Evolutionary conservation across 1,140 invertebrate species (phyloP), one percentile per base, ranked within the genome.

Genomic region (Glossosoma conforme): DNA sequence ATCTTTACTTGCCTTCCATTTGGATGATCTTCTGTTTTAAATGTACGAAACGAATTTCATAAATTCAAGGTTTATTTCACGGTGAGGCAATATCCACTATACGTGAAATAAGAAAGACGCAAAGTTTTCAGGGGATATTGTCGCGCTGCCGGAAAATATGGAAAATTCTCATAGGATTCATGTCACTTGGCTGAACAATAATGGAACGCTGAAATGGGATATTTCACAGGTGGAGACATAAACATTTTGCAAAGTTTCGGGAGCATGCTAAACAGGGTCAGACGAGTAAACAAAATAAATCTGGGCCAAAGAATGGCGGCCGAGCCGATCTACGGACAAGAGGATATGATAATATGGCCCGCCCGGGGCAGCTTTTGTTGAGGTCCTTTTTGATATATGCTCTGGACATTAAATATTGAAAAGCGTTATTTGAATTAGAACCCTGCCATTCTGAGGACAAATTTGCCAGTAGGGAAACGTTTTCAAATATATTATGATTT

Each of bases 131-230:
- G 10, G 11, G 46, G 20, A 24, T 8, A 24, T 41, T 49, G 38
- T 19, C 10, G 13, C 14, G 38, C 21, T 17, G 24, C 22, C 46
- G 37, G 46, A 41, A 49, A 37, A 35, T 38, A 17, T 38, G 17
- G 36, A 47, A 47, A 33, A 49, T 42, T 49, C 37, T 49, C 46
- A 21, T 19, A 49, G 46, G 46, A 42, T 41, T 49, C 15, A 25
- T 30, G 46, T 32, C 46, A 41, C 46, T 32, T 49, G 37, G 42
- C 37, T 49, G 38, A 49, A 41, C 46, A 49, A 49, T 49, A 49
- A 42, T 22, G 25, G 24, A 49, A 33, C 19, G 13, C 20, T 32
- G 37, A 42, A 40, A 49, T 24, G 37, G 19, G 22, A 42, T 32
- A 32, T 32, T 19, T 49, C 25, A 8, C 11, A 20, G 24, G 38